Base-by-base conservation (phyloP, 2,797 vertebrate species). In the Corythornis leucogaster region DNA sequence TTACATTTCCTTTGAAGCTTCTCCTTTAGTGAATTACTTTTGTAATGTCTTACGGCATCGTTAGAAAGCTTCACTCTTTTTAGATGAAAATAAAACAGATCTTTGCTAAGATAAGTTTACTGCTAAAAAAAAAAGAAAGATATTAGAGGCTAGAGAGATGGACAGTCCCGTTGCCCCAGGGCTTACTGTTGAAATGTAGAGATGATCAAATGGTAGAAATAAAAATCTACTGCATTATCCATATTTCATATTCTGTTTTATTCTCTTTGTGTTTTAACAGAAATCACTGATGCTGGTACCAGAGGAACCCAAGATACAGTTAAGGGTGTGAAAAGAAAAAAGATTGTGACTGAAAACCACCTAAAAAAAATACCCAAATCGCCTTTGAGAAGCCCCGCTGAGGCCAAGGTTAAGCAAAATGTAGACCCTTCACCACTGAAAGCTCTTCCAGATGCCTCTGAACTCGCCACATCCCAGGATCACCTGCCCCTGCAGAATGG, bases 251-350 rank as follows among this genome's bases (percentile, higher is more conserved):
- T 66, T 83, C 53, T 40, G 95, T 90, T 91, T 92, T 46, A 74
- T 93, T 64, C 91, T 88, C 67, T 67, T 93, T 91, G 68, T 87
- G 55, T 94, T 84, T 95, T 70, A 57, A 86, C 95, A 99, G 99
- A 98, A 92, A 96, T 97, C 91, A 92, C 98, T 46, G 98, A 99
- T 91, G 96, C 97, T 97, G 97, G 97, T 91, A 85, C 96, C 87
- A 98, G 97, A 95, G 98, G 98, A 97, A 97, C 97, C 94, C 98
- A 97, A 55, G 99, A 99, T 87, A 96, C 97, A 93, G 95, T 99
- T 91, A 99, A 99, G 97, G 99, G 99, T 90, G 98, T 99, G 90
- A 99, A 99, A 96, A 98, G 99, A 85, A 99, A 99, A 97, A 99
- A 99, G 96, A 97, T 99, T 68, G 98, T 99, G 79, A 98, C 98